Percentiles rank a stretch among this genome's conserved stretches.
Conservation (phyloP, 2,888 invertebrate species). For the Thumatha senex region DNA sequence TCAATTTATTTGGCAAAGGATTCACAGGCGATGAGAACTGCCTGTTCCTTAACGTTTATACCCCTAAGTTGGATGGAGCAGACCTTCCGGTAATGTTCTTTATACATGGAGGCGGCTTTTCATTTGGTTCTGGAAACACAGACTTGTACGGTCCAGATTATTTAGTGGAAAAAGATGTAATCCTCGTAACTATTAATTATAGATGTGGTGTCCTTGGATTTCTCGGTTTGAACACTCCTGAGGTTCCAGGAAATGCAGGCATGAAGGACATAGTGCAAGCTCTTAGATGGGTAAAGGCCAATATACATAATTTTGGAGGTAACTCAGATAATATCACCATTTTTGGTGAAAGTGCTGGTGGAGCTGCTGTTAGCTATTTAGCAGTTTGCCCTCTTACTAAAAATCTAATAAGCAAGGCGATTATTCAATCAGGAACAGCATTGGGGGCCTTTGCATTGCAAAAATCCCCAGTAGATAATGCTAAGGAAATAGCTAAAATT, state of each 20-base stretch:
- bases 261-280: conserved; percentile 71
- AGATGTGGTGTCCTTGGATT: conserved; percentile 75
- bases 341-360: conserved; percentile 72
- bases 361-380: conserved; percentile 48
- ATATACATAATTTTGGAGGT: conserved; percentile 71
- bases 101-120: conserved; percentile 82
- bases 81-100: conserved; percentile 83
- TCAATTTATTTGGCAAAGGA: conserved; percentile 62
- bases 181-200: conserved; percentile 83
- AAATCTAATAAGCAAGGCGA: conserved; percentile 60
- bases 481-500: conserved; percentile 50
- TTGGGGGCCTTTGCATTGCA: conserved; percentile 52
- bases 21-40: conserved; percentile 86
- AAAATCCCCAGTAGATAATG: conserved; percentile 60
- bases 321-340: conserved; percentile 69
- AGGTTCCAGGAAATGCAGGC: conserved; percentile 75
- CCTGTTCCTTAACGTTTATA: conserved; percentile 87
- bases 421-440: conserved; percentile 67
- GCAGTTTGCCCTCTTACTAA: conserved; percentile 68
- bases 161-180: conserved; percentile 81
- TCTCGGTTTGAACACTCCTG: conserved; percentile 68
- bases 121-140: conserved; percentile 78
- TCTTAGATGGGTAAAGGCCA: conserved; percentile 68
- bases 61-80: conserved; percentile 80
- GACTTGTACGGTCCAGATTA: conserved; percentile 77